Evolutionary conservation across 2,113 vertebrate genomes (phyloP).

Genomic region (Silurus glanis): DNA sequence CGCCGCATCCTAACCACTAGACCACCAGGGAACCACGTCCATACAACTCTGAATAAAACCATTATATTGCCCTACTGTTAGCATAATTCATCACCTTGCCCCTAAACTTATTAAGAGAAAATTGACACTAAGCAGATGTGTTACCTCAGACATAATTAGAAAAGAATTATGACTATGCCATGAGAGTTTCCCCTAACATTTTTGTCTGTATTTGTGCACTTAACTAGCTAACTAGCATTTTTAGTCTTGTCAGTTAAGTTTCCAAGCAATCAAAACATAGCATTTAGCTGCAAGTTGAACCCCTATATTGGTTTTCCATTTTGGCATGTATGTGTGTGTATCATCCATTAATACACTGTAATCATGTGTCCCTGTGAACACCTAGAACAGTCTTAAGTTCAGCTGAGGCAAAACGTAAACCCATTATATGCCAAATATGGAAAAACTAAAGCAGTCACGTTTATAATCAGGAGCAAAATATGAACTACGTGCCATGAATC

Average conservation of each 20-base stretch:
- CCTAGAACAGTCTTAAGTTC: background rate
- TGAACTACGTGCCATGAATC: conserved; percentile 5
- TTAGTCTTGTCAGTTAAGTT: background rate
- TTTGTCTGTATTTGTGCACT: background rate
- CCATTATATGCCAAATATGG: background rate
- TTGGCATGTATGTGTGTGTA: background rate
- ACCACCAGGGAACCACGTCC: no score
- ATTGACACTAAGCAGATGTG: background rate
- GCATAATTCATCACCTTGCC: background rate
- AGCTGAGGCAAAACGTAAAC: background rate
- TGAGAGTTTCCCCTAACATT: background rate
- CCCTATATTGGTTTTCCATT: background rate
- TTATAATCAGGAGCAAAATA: background rate
- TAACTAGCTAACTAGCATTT: background rate
- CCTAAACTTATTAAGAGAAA: background rate
- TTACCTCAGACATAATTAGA: background rate
- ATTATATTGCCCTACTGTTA: background rate
- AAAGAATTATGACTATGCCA: background rate
- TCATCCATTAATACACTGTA: background rate
- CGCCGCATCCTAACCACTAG: no score
- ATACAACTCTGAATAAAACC: background rate
- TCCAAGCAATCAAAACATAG: background rate
- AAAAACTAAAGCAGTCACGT: background rate
- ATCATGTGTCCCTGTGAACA: background rate
- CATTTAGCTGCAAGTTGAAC: background rate